Evolutionary conservation across 2,797 vertebrate species (phyloP).

Genomic region (Huso huso): DNA sequence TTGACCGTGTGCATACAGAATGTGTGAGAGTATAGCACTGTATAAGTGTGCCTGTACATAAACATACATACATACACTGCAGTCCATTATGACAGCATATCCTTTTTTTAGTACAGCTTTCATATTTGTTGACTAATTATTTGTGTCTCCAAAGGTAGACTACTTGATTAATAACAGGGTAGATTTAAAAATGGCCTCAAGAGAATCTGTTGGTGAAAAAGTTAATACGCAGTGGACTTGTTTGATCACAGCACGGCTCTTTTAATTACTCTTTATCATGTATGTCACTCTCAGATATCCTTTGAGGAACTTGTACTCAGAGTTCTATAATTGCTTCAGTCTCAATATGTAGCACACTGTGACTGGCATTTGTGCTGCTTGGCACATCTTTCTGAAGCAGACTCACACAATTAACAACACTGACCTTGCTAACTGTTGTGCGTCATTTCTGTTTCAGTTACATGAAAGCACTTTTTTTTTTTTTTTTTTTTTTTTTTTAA

Average conservation of each 20-base stretch:
- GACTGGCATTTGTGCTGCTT: slow-evolving; percentile 26
- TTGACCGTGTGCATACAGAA: no score
- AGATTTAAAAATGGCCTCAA: slow-evolving; percentile 10
- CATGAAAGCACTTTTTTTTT: not conserved
- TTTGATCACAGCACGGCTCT: slow-evolving; percentile 33
- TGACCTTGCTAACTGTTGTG: not conserved
- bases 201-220: slow-evolving; percentile 8
- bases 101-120: no score
- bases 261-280: slow-evolving; percentile 40
- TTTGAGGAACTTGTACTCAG: slow-evolving; percentile 28
- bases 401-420: not conserved
- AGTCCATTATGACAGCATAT: no score
- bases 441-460: not conserved
- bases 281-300: slow-evolving; percentile 34
- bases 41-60: no score
- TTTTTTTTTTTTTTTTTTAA: no score
- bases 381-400: slow-evolving; percentile 22
- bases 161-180: slow-evolving; percentile 3
- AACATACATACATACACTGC: no score
- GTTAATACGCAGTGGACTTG: slow-evolving; percentile 24
- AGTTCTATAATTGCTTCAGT: slow-evolving; percentile 31
- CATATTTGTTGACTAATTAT: no score
- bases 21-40: no score
- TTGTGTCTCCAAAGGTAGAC: no score
- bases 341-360: slow-evolving; percentile 12